phyloP scores from a whole-genome alignment of 1,140 invertebrate genomes.

The Hirudo medicinalis region DNA sequence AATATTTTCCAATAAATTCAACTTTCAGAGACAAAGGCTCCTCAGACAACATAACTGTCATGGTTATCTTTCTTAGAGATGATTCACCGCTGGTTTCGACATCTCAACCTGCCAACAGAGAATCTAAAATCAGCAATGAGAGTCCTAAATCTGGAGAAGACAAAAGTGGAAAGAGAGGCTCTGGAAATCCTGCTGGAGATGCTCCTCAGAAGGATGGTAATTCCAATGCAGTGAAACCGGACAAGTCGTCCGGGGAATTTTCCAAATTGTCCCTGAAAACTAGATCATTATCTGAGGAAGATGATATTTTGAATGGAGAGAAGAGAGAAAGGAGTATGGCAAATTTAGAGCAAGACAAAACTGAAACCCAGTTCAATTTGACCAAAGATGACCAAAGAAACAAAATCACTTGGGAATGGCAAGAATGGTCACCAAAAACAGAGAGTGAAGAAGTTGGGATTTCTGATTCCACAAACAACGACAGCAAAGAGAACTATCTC shows the following conservation, averaged over 20 bases:
- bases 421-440: too few species aligned
- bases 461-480: constrained; percentile 2
- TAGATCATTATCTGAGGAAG: too few species aligned
- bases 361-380: not conserved
- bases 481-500: constrained; percentile 11
- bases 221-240: not conserved
- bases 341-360: not conserved
- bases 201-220: not conserved
- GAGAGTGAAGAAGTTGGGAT: not conserved
- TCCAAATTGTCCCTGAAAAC: too few species aligned
- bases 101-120: not conserved
- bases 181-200: not conserved
- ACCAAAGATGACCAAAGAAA: not conserved
- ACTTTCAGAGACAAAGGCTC: constrained; percentile 57
- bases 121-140: not conserved
- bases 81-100: not conserved
- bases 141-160: not conserved
- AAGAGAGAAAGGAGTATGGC: not conserved
- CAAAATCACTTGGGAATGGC: not conserved
- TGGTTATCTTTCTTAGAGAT: constrained; percentile 69
- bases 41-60: constrained; percentile 71
- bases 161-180: not conserved
- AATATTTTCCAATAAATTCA: not conserved
- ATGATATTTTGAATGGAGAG: not conserved
- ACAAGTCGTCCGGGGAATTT: not conserved